Evolutionary conservation across 2,888 invertebrate genomes (phyloP).

Genomic region (Watsonalla cultraria): DNA sequence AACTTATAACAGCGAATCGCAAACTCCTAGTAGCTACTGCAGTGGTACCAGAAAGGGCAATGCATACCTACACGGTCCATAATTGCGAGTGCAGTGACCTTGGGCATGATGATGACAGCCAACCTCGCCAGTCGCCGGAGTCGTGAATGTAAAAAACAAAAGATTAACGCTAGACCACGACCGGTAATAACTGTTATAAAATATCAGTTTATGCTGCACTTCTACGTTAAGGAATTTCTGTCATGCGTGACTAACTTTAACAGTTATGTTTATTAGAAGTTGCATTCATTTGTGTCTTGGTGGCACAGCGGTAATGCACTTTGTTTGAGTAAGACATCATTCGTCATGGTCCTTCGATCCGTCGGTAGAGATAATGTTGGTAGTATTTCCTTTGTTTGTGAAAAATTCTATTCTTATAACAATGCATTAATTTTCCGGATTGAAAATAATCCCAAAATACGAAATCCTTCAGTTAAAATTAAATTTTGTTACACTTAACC

Average conservation of each 20-base stretch:
- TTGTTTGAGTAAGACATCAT: too few relatives aligned
- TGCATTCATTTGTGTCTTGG: too few relatives aligned
- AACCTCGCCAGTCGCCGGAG: slow-evolving; percentile 26
- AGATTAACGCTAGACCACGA: slow-evolving; percentile 26
- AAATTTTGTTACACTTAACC: too few relatives aligned
- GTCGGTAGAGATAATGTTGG: too few relatives aligned
- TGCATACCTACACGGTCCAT: slow-evolving; percentile 19
- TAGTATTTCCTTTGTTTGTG: too few relatives aligned
- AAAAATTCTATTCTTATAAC: too few relatives aligned
- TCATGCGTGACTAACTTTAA: neutral
- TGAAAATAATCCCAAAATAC: too few relatives aligned
- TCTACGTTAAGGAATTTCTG: neutral
- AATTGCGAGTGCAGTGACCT: slow-evolving; percentile 45
- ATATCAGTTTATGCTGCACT: neutral
- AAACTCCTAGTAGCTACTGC: slow-evolving; percentile 7
- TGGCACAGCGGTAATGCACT: too few relatives aligned
- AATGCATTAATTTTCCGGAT: too few relatives aligned
- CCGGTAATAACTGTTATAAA: slow-evolving; percentile 15
- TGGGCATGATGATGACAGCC: slow-evolving; percentile 32
- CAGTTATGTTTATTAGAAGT: too few relatives aligned
- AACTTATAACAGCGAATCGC: neutral
- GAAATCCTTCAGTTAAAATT: too few relatives aligned
- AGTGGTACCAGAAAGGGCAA: slow-evolving; percentile 8
- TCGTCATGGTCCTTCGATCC: too few relatives aligned
- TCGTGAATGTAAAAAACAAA: slow-evolving; percentile 27